Percentiles rank a stretch among this genome's conserved stretches.
Evolutionary conservation across 1,140 invertebrate genomes (phyloP).

Genomic region (Lutraria rhynchaena): DNA sequence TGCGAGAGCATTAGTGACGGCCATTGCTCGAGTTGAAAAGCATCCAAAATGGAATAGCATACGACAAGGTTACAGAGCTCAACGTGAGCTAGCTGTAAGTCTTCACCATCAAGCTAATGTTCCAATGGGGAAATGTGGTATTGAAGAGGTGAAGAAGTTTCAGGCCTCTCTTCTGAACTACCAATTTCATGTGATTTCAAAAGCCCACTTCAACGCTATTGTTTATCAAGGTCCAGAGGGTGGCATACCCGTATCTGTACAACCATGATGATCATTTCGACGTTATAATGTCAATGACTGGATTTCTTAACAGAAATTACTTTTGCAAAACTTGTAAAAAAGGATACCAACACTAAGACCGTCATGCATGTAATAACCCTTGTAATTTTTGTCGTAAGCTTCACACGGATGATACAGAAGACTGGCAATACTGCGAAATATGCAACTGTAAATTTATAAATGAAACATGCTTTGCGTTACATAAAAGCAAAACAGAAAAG

Average conservation of each 20-base stretch:
- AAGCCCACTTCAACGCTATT: constrained; percentile 42
- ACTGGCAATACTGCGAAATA: constrained; percentile 20
- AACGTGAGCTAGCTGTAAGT: neutral
- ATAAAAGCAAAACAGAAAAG: constrained; percentile 26
- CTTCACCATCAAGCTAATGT: constrained; percentile 28
- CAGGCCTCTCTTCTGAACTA: constrained; percentile 2
- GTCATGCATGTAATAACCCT: constrained; percentile 32
- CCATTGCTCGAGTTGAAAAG: constrained; percentile 23
- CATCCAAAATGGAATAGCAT: constrained; percentile 37
- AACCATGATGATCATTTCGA: constrained; percentile 29
- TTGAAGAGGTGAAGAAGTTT: constrained; percentile 35
- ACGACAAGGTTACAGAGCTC: neutral
- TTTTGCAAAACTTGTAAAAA: constrained; percentile 21
- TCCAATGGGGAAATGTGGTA: constrained; percentile 8
- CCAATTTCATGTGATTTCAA: constrained; percentile 2
- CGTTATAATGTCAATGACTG: constrained; percentile 22
- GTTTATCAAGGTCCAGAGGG: constrained; percentile 33
- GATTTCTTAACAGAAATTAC: constrained; percentile 18
- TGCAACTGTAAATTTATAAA: constrained; percentile 50
- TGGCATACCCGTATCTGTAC: constrained; percentile 9
- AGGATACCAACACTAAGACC: constrained; percentile 21
- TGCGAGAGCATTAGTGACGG: constrained; percentile 22
- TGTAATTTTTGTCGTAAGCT: constrained; percentile 37
- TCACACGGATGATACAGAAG: neutral
- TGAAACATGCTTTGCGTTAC: constrained; percentile 13